Evolutionary conservation across 2,113 vertebrate species (phyloP).

Genomic region (Hoplias malabaricus): DNA sequence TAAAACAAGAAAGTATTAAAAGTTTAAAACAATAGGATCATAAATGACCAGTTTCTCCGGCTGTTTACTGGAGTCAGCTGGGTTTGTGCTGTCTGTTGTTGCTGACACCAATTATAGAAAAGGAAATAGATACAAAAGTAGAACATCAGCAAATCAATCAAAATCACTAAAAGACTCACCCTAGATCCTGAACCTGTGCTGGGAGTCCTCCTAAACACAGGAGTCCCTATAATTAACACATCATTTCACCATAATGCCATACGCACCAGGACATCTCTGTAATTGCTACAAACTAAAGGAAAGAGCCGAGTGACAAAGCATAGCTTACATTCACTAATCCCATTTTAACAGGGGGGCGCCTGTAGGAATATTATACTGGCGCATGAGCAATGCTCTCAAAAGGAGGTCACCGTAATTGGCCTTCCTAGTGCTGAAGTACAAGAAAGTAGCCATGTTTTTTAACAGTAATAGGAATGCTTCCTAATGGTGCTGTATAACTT

Average conservation of each 20-base stretch:
- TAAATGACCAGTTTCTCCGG: background rate
- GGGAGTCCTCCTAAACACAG: no score
- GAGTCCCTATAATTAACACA: no score
- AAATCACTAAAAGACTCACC: no score
- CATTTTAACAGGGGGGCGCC: background rate
- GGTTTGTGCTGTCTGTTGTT: background rate
- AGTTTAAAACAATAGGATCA: background rate
- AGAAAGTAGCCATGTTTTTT: background rate
- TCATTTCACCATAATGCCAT: background rate
- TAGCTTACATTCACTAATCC: background rate
- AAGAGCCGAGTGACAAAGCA: background rate
- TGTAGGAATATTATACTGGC: background rate
- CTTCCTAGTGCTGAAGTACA: background rate
- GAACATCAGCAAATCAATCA: no score
- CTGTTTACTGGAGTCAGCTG: no score
- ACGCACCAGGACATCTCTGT: background rate
- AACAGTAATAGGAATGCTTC: background rate
- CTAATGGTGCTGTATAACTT: background rate
- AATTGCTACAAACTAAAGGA: background rate
- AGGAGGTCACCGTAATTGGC: background rate
- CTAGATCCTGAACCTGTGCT: no score
- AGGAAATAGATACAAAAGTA: no score
- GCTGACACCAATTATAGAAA: no score
- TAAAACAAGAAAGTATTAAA: no score
- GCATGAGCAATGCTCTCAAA: background rate